A percentile compares a stretch with the other conserved stretches of the same genome.
These are phyloP conservation scores for Sceloporus undulatus DNA, from an alignment of 2,113 vertebrate genomes.

Conservation along the genomic window DNA sequence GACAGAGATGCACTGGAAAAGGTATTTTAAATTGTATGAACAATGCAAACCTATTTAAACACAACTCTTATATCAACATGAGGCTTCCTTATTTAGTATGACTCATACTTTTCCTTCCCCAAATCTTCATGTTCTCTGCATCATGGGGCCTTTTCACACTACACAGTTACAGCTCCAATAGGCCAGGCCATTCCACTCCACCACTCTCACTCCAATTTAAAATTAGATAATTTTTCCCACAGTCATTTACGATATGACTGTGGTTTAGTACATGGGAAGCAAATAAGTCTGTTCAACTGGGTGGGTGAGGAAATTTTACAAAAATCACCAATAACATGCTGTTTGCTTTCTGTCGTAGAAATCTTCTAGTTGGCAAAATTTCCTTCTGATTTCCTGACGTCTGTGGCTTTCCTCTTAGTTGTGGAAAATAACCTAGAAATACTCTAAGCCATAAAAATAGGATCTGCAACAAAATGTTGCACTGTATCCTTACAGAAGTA, in stretches of 20 bases:
- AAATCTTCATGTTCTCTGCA: no score
- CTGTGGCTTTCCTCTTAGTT: background rate
- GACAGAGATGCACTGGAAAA: slow-evolving; percentile 94
- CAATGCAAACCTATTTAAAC: background rate
- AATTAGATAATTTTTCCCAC: background rate
- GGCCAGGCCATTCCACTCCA: background rate
- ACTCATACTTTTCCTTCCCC: background rate
- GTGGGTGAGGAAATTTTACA: background rate
- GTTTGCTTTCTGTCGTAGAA: background rate
- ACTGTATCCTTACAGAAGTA: background rate
- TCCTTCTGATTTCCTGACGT: background rate
- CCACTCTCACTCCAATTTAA: background rate
- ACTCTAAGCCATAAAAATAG: background rate
- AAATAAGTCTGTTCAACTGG: background rate
- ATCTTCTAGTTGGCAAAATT: background rate
- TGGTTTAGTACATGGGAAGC: background rate
- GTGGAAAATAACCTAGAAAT: background rate
- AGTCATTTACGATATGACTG: background rate
- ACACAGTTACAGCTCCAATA: no score
- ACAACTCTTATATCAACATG: slow-evolving; percentile 3
- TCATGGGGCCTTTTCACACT: no score
- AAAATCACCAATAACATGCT: background rate
- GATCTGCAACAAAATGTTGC: background rate
- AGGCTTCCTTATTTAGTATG: background rate
- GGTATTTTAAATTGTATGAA: slow-evolving; percentile 78